Conservation (phyloP, 2,888 invertebrate genomes). For the Heliconius aoede region DNA sequence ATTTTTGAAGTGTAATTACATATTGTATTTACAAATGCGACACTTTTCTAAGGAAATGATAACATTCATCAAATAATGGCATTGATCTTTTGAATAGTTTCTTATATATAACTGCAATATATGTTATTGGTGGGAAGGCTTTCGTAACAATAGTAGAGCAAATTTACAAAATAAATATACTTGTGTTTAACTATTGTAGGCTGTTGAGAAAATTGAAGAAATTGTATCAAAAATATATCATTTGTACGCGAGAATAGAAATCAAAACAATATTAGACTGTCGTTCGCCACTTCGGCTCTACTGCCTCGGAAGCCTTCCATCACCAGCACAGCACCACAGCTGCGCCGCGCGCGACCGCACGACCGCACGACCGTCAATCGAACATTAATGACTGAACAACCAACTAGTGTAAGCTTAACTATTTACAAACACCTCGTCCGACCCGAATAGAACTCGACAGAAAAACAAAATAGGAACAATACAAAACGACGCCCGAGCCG, state of each 20-base stretch:
- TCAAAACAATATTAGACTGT: neutral
- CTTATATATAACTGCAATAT: neutral
- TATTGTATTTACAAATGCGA: neutral
- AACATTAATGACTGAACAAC: slow-evolving; percentile 56
- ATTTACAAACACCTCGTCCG: slow-evolving; percentile 81
- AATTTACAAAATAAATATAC: slow-evolving; percentile 40
- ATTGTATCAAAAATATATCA: slow-evolving; percentile 45
- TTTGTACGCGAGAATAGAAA: slow-evolving; percentile 34
- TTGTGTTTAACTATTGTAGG: neutral
- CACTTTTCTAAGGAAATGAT: neutral
- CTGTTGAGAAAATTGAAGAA: slow-evolving; percentile 25
- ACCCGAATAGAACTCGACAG: slow-evolving; percentile 81
- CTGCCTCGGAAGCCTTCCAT: slow-evolving; percentile 34
- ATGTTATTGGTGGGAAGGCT: neutral
- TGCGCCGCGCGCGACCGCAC: neutral
- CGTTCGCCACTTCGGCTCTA: neutral
- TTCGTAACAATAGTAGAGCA: neutral
- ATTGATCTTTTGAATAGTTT: neutral
- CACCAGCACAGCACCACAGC: neutral
- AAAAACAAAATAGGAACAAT: slow-evolving; percentile 83
- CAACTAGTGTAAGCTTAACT: slow-evolving; percentile 77
- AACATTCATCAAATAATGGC: neutral
- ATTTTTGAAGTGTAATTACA: neutral
- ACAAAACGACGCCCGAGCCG: slow-evolving; percentile 72
- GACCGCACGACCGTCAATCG: slow-evolving; percentile 42